These are phyloP conservation scores for Choloepus hoffmanni DNA, from an alignment of 2,113 vertebrate genomes.

Conservation along the genomic window DNA sequence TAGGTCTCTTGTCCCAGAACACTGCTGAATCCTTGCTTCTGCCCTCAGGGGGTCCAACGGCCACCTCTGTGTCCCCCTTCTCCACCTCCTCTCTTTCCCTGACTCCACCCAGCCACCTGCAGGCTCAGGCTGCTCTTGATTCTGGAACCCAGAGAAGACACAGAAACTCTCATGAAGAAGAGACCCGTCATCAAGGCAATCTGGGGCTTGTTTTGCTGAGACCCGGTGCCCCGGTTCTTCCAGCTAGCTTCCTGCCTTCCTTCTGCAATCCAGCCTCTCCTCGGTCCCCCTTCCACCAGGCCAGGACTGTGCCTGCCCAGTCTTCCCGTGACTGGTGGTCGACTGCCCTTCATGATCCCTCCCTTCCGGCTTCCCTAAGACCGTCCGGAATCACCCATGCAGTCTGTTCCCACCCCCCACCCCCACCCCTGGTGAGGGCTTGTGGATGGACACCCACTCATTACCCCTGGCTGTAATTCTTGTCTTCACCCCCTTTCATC, in stretches of 20 bases:
- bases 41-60: not conserved
- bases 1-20: not conserved
- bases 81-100: not conserved
- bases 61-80: too few relatives aligned
- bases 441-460: not conserved
- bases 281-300: accelerated
- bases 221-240: not conserved
- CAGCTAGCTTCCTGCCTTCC: not conserved
- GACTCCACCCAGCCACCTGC: not conserved
- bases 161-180: not conserved
- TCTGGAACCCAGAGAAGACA: not conserved
- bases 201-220: not conserved
- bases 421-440: not conserved
- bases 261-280: too few relatives aligned
- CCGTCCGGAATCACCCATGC: not conserved
- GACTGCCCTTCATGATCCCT: not conserved
- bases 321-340: not conserved
- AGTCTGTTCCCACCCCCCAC: not conserved
- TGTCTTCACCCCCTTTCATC: not conserved
- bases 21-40: not conserved
- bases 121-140: not conserved
- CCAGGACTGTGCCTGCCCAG: not conserved
- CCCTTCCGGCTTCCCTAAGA: not conserved
- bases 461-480: not conserved
- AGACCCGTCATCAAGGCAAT: not conserved